Conservation (phyloP, 1,140 invertebrate genomes). For the Ptiloglossa arizonensis region DNA sequence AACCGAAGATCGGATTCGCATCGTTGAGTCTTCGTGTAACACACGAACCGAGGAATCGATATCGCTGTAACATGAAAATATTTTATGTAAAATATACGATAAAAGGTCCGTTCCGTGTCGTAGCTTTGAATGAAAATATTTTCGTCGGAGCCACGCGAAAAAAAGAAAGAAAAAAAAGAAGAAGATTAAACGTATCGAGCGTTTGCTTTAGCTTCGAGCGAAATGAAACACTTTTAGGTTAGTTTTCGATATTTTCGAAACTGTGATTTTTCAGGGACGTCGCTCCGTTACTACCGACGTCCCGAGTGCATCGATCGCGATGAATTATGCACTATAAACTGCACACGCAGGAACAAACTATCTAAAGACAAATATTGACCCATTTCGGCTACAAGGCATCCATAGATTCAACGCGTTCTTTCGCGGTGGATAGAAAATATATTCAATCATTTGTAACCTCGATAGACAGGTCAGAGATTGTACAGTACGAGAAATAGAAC, state of each 20-base stretch:
- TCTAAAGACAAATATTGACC: conserved; percentile 44
- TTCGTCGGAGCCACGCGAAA: neutral
- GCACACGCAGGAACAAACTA: conserved; percentile 40
- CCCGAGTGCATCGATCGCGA: conserved; percentile 28
- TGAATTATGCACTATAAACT: conserved; percentile 18
- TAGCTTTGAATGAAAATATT: neutral
- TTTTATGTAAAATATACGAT: too few species aligned
- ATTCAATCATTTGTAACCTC: too few species aligned
- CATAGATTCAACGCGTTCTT: neutral
- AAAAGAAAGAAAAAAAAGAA: neutral
- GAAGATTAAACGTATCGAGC: too few species aligned
- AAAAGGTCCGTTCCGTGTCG: too few species aligned
- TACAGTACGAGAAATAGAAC: too few species aligned
- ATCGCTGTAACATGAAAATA: too few species aligned
- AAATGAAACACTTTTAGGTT: neutral
- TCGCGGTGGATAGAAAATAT: too few species aligned
- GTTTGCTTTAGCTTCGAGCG: neutral
- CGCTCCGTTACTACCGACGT: neutral
- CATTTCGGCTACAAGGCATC: neutral
- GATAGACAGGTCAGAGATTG: too few species aligned
- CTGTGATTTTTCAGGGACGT: conserved; percentile 3
- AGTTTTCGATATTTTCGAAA: neutral
- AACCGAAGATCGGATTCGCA: neutral
- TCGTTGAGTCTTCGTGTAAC: too few species aligned
- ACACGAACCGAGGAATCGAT: too few species aligned